Base-by-base conservation (phyloP, 1,140 invertebrate species). In the Musca domestica region DNA sequence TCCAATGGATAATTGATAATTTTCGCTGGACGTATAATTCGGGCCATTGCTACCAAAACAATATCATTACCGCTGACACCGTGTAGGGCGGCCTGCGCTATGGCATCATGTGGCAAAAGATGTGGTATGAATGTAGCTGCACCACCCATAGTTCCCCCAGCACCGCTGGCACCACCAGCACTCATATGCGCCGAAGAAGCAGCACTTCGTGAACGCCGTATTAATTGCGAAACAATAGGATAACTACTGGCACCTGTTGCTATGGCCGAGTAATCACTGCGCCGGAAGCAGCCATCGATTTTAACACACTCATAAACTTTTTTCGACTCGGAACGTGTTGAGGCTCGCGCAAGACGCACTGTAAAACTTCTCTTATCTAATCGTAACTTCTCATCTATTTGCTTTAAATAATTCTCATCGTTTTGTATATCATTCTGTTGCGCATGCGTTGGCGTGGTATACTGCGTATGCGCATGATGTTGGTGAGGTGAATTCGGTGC, bases 1-100 rank as follows among this genome's bases (percentile, higher is more conserved):
- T 94, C 92, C 34, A 93, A 81, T 22, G 90, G 81, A 4, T 88
- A 83, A 71, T 91, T 89, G 1, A 87, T 86, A 34, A 90, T 84
- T 19, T 87, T 87, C 17, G 88, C 87, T 30, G 89, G 88, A 65
- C 87, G 86, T 56, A 88, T 76, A 1, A 89, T 82, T 25, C 87
- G 84, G 2, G 88, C 88, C 65, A 92, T 84, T 30, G 88, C 90
- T 19, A 92, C 86, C 51, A 93, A 88, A 54, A 87, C 86, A 54
- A 87, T 81, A 67, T 87, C 85, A 67, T 87, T 87, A 9, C 85
- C 85, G 64, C 85, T 86, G 20, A 84, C 80, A 6, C 76, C 76
- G 27, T 79, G 80, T 34, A 81, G 73, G 2, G 77, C 77, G 12
- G 77, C 77, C 73, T 80, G 77, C 19, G 77, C 77, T 25, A 80